These are phyloP conservation scores for Neopelma chrysocephalum DNA, from an alignment of 2,797 vertebrate genomes.

Conservation along the genomic window DNA sequence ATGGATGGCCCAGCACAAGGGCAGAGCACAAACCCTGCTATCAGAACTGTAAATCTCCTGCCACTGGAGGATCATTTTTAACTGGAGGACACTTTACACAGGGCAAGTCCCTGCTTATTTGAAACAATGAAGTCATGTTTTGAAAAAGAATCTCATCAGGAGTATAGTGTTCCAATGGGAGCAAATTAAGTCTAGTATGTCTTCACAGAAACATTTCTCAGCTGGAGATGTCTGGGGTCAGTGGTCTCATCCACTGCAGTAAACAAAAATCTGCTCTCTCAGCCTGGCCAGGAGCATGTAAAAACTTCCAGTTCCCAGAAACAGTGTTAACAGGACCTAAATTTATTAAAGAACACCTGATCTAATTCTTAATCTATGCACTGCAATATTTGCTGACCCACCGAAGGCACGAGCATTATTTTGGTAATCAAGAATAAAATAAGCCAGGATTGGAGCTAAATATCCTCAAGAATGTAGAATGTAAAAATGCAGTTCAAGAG, in stretches of 20 bases:
- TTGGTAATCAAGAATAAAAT: neutral
- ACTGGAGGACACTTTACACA: neutral
- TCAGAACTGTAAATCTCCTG: neutral
- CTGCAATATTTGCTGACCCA: neutral
- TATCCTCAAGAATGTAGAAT: neutral
- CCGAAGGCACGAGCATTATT: neutral
- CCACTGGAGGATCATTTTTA: neutral
- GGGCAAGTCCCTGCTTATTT: neutral
- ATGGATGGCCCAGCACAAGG: neutral
- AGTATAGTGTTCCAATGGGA: neutral
- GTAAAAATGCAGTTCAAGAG: conserved; percentile 28
- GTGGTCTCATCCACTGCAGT: neutral
- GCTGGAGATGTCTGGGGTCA: conserved; percentile 1
- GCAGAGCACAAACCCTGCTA: neutral
- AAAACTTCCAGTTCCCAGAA: neutral
- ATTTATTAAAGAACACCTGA: neutral
- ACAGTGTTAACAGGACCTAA: neutral
- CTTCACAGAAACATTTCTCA: conserved; percentile 41
- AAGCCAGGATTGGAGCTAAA: neutral
- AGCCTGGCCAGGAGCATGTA: neutral
- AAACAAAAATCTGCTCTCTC: conserved; percentile 10
- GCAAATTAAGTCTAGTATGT: neutral
- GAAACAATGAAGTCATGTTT: conserved; percentile 11
- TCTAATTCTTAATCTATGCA: neutral
- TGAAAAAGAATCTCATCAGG: neutral